phyloP scores from a whole-genome alignment of 2,113 vertebrate species.

The Monopterus albus region DNA sequence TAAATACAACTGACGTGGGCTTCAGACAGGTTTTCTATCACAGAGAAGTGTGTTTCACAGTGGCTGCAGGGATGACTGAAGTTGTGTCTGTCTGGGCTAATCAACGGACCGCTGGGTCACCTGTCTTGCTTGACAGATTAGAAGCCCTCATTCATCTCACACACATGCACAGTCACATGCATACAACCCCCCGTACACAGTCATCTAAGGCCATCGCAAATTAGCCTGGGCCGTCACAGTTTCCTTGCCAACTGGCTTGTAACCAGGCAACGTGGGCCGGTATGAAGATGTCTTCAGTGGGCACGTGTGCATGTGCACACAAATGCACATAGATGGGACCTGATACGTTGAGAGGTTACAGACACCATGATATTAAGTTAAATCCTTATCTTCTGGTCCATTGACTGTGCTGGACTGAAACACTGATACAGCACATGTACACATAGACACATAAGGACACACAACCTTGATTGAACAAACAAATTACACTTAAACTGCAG shows the following conservation, averaged over 20 bases:
- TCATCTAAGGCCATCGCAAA: conserved; percentile 51
- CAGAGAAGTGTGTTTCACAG: conserved; percentile 13
- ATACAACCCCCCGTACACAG: not conserved
- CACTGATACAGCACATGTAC: conserved; percentile 7
- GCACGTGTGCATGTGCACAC: not conserved
- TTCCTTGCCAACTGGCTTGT: conserved; percentile 74
- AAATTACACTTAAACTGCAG: conserved; percentile 4
- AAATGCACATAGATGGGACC: not conserved
- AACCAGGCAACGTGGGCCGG: conserved; percentile 71
- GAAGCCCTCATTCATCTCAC: conserved; percentile 42
- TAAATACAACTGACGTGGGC: not conserved
- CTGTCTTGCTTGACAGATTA: conserved; percentile 53
- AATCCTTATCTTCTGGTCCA: conserved; percentile 23
- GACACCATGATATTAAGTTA: conserved; percentile 30
- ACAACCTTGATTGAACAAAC: not conserved
- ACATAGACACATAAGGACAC: not conserved
- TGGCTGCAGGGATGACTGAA: conserved; percentile 33
- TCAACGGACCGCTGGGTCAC: conserved; percentile 48
- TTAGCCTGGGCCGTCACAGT: conserved; percentile 57
- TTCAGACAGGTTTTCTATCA: conserved; percentile 23
- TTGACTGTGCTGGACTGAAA: conserved; percentile 9
- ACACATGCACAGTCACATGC: not conserved
- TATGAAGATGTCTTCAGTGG: conserved; percentile 53
- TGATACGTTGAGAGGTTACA: conserved; percentile 34
- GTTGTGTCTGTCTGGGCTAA: conserved; percentile 34